A percentile compares a stretch with the other conserved stretches of the same genome.
phyloP scores from a whole-genome alignment of 1,140 invertebrate genomes.

The Trachelipus rathkii region DNA sequence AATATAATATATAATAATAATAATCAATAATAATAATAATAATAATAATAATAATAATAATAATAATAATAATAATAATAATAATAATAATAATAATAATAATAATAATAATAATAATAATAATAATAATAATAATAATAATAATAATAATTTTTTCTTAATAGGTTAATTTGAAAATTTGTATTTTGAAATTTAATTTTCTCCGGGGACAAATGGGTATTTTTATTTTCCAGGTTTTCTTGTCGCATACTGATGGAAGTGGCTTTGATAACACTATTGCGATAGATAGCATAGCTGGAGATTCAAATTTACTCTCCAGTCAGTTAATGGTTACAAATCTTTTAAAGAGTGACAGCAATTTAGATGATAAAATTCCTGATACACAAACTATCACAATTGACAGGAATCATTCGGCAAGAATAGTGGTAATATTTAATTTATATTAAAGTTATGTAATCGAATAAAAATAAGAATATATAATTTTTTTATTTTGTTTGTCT shows the following conservation, averaged over 20 bases:
- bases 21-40: too few relatives aligned
- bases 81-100: too few relatives aligned
- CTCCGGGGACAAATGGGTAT: not conserved
- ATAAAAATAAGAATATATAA: too few relatives aligned
- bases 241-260: not conserved
- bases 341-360: not conserved
- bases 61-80: too few relatives aligned
- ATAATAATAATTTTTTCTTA: too few relatives aligned
- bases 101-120: too few relatives aligned
- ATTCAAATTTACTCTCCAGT: not conserved
- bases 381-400: not conserved
- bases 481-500: not conserved
- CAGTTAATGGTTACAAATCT: not conserved
- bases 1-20: too few relatives aligned
- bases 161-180: too few relatives aligned
- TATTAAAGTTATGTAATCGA: too few relatives aligned
- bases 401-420: not conserved
- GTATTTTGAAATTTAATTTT: too few relatives aligned
- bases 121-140: too few relatives aligned
- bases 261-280: not conserved
- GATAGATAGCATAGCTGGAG: not conserved
- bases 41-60: too few relatives aligned
- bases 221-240: not conserved
- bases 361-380: constrained; percentile 5
- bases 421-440: not conserved